These are phyloP conservation scores for Andrena minutula DNA, from an alignment of 2,888 invertebrate species.

Conservation along the genomic window DNA sequence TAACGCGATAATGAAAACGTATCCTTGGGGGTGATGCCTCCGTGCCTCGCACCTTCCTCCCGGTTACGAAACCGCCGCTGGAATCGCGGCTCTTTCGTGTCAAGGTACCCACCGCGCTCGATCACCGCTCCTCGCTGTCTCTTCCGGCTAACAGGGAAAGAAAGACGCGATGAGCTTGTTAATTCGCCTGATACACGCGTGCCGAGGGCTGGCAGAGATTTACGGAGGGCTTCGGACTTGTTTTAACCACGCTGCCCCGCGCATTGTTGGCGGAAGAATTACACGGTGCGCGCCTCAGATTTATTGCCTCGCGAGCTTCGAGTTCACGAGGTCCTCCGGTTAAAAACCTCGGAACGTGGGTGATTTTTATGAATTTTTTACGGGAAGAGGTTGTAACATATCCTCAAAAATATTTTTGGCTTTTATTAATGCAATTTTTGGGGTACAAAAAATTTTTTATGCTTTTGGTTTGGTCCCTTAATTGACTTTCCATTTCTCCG, in stretches of 20 bases:
- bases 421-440: too few species aligned
- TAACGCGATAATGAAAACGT: slow-evolving; percentile 27
- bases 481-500: too few species aligned
- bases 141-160: slow-evolving; percentile 10
- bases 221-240: not conserved
- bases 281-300: not conserved
- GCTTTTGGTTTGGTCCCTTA: too few species aligned
- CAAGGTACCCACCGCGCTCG: slow-evolving; percentile 1
- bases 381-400: too few species aligned
- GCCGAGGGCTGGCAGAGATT: slow-evolving; percentile 10
- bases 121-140: slow-evolving; percentile 6
- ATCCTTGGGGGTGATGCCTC: slow-evolving; percentile 16
- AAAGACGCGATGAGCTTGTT: slow-evolving; percentile 10
- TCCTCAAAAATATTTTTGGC: too few species aligned
- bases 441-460: too few species aligned
- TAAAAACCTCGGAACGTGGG: too few species aligned
- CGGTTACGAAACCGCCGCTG: slow-evolving; percentile 19
- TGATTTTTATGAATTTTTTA: too few species aligned
- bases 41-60: not conserved
- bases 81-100: slow-evolving; percentile 14
- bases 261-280: slow-evolving; percentile 6
- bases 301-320: not conserved
- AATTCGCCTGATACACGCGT: slow-evolving; percentile 3
- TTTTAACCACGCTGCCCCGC: not conserved
- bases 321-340: not conserved